A percentile compares a stretch with the other conserved stretches of the same genome.
Evolutionary conservation across 35 echinoderm and acorn worm genomes (phyloP).

Genomic region (Ophioderma brevispina): DNA sequence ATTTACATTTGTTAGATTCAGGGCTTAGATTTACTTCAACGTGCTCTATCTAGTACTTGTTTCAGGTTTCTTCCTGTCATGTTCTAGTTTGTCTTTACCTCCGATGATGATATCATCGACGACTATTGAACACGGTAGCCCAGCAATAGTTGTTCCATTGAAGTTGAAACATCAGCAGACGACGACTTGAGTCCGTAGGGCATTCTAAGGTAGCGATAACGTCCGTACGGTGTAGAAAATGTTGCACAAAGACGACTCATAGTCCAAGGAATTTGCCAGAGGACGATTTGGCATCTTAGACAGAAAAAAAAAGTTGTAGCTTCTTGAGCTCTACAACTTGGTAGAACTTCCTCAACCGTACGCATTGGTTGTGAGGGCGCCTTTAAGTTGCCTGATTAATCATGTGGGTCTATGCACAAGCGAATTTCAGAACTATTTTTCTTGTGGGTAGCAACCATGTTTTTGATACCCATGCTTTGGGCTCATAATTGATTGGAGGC

Average conservation of each 20-base stretch:
- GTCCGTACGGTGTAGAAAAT: constrained; percentile 23
- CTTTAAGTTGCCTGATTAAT: constrained; percentile 38
- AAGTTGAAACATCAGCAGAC: not conserved
- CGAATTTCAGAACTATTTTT: constrained; percentile 48
- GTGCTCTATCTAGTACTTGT: not conserved
- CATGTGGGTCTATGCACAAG: constrained; percentile 44
- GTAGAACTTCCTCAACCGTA: constrained; percentile 48
- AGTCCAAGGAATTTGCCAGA: constrained; percentile 56
- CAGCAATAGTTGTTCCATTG: not conserved
- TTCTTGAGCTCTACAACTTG: no score
- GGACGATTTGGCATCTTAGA: constrained; percentile 35
- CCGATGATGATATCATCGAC: not conserved
- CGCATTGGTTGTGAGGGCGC: constrained; percentile 44
- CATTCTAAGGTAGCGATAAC: constrained; percentile 28
- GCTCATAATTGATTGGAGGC: constrained; percentile 13
- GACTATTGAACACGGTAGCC: not conserved
- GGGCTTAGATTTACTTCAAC: not conserved
- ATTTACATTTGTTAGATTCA: not conserved
- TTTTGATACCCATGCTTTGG: constrained; percentile 49
- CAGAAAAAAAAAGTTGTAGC: constrained; percentile 26
- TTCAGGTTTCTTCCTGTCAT: not conserved
- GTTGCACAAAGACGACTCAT: constrained; percentile 45
- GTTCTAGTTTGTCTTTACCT: not conserved
- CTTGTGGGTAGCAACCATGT: constrained; percentile 54
- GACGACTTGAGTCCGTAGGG: not conserved